Conservation (phyloP, 1,140 invertebrate species). For the Drosophila subpulchrella region DNA sequence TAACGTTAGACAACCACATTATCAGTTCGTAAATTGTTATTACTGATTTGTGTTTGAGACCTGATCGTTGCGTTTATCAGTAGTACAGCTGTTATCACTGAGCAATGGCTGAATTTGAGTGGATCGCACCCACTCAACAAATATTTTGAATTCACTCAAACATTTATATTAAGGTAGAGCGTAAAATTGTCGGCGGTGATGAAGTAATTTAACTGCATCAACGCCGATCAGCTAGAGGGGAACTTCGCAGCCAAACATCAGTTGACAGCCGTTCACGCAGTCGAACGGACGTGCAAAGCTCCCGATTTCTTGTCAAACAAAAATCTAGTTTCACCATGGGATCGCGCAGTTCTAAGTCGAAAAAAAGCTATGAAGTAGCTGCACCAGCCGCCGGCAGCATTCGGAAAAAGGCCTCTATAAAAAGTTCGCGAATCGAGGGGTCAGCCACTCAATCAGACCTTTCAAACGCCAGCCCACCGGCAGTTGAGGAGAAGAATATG, state of each 20-base stretch:
- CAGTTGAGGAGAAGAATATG: conserved; percentile 14
- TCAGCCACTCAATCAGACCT: not conserved
- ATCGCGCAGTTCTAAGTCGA: conserved; percentile 34
- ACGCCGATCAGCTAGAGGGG: conserved; percentile 9
- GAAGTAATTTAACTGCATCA: conserved; percentile 47
- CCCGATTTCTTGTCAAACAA: conserved; percentile 1
- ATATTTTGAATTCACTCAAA: conserved; percentile 15
- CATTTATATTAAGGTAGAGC: conserved; percentile 1
- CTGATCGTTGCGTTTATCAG: conserved; percentile 7
- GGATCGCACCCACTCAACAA: not conserved
- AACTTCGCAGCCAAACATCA: conserved; percentile 30
- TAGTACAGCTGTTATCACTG: conserved; percentile 17
- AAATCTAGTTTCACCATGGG: conserved; percentile 16
- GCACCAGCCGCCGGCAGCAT: not conserved
- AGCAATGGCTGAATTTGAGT: not conserved
- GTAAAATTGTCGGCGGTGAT: conserved; percentile 28
- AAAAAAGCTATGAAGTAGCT: conserved; percentile 39
- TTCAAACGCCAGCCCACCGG: not conserved
- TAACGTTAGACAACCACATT: not conserved
- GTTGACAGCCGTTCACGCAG: conserved; percentile 20
- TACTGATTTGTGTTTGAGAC: not conserved
- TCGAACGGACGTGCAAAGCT: conserved; percentile 24
- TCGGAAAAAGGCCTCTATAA: conserved; percentile 1
- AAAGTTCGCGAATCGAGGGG: not conserved
- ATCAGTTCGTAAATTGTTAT: conserved; percentile 7